Base-by-base conservation (phyloP, 2,797 vertebrate genomes). In the Bovichtus variegatus region DNA sequence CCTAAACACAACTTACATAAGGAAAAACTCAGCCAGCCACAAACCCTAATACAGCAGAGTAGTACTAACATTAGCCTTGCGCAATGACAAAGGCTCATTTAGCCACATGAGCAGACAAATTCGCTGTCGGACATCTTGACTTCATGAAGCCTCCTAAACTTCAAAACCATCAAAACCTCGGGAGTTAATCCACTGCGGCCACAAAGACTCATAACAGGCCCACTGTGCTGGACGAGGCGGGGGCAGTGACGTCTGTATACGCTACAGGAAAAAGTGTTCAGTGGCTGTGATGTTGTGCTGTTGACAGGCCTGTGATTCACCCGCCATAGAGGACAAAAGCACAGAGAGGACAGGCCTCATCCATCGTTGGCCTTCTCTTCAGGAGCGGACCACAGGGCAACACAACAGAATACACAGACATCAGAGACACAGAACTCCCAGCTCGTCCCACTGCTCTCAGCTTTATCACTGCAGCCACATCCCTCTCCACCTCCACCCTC, bases 351-450 rank as follows among this genome's bases (percentile, higher is more conserved):
- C 83, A 84, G 87, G 76, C 82, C 89, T 89, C 89, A 92, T 94
- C 90, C 82, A 91, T 91, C 78, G 88, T 80, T 75, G 81, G 82
- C 85, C 87, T 81, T 49, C 83, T 87, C 84, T 65, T 82, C 75
- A 80, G 87, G 84, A 89, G 74, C 34, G 15, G 83, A 92, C 86
- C 86, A 91, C 86, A 83, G 87, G 88, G 88, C 86, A 87, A 80
- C 82, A 21, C 77, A 65, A 76, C 76, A 79, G 71, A 92, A 90
- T 92, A 88, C 87, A 90, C 86, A 90, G 77, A 87, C 83, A 84
- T 86, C 87, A 89, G 86, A 92, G 82, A 83, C 81, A 54, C 77
- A 85, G 79, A 89, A 92, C 88, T 92, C 92, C 90, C 88, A 87
- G 81, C 81, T 82, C 57, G 83, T 85, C 86, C 88, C 83, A 34